Conservation (phyloP, 2,113 vertebrate genomes). For the Prionailurus bengalensis region DNA sequence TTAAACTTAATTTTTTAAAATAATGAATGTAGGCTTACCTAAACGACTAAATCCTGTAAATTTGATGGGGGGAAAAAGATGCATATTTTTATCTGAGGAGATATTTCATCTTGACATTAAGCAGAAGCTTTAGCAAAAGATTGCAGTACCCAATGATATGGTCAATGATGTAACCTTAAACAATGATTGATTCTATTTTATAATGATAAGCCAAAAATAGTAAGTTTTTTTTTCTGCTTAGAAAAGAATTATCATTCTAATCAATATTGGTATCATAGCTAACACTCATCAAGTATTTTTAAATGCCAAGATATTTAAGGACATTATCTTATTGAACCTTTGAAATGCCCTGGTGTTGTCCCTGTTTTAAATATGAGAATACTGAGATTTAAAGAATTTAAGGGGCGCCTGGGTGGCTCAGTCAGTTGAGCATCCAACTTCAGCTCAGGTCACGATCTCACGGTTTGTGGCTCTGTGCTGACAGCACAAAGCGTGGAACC, state of each 20-base stretch:
- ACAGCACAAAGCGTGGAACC: rapidly evolving
- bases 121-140: not conserved
- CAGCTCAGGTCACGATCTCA: too few relatives aligned
- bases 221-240: not conserved
- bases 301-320: not conserved
- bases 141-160: not conserved
- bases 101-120: not conserved
- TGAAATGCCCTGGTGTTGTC: not conserved
- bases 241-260: not conserved
- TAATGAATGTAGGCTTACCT: not conserved
- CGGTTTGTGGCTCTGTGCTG: too few relatives aligned
- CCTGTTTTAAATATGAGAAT: not conserved
- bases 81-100: not conserved
- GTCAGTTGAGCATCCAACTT: too few relatives aligned
- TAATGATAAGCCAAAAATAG: not conserved
- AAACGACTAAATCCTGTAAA: not conserved
- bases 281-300: not conserved
- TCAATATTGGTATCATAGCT: not conserved
- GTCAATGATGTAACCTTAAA: not conserved
- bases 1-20: not conserved
- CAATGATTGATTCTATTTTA: not conserved
- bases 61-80: not conserved
- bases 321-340: not conserved
- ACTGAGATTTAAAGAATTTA: not conserved
- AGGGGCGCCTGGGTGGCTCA: not conserved